phyloP scores from a whole-genome alignment of 2,888 invertebrate species.

The Miltochrista miniata region DNA sequence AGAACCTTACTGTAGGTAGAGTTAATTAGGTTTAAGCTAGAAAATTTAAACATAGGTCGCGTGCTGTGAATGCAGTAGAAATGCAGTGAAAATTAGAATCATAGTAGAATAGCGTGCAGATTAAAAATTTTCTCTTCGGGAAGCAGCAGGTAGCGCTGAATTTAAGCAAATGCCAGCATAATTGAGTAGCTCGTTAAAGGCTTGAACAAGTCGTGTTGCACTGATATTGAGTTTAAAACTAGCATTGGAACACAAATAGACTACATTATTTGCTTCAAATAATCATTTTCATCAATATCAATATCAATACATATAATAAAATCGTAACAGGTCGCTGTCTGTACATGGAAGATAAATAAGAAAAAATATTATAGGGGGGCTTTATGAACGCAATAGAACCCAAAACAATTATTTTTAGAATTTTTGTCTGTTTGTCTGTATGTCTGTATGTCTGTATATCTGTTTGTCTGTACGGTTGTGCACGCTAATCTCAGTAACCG shows the following conservation, averaged over 20 bases:
- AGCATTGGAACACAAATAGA: background rate
- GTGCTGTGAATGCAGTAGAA: conserved; percentile 19
- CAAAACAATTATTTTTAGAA: too few species aligned
- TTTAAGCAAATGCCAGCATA: conserved; percentile 17
- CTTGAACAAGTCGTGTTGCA: conserved; percentile 11
- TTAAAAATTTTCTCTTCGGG: conserved; percentile 26
- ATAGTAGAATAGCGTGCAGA: conserved; percentile 45
- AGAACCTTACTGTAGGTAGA: conserved; percentile 31
- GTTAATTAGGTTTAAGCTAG: conserved; percentile 41
- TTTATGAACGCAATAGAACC: too few species aligned
- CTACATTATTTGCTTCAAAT: too few species aligned
- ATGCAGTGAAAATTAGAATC: conserved; percentile 41
- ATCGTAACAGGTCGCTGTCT: too few species aligned
- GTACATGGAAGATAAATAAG: too few species aligned
- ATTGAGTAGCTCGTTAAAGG: conserved; percentile 34
- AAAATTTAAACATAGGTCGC: conserved; percentile 33
- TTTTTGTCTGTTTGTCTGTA: too few species aligned
- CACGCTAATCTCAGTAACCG: too few species aligned
- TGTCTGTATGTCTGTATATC: too few species aligned
- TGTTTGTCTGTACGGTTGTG: too few species aligned
- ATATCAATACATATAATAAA: too few species aligned
- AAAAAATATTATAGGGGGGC: too few species aligned
- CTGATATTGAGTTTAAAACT: background rate
- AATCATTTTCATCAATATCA: too few species aligned
- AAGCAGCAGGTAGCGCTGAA: conserved; percentile 28